Evolutionary conservation across 2,888 invertebrate genomes (phyloP).

Genomic region (Hyalella azteca): DNA sequence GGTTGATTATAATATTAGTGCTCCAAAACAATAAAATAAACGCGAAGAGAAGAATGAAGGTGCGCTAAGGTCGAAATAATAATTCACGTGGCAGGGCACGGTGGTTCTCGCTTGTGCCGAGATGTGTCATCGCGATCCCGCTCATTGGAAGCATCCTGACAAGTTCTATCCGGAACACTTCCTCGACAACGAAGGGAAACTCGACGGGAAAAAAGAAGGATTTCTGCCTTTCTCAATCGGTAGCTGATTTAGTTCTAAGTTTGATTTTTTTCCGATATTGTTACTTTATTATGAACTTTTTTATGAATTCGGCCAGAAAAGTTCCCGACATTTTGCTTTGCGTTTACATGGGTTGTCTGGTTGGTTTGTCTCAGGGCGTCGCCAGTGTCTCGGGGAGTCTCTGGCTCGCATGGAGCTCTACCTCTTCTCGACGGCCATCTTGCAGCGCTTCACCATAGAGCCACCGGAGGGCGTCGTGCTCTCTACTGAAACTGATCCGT

Average conservation of each 20-base stretch:
- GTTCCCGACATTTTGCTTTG: no score
- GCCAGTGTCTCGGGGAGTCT: constrained; percentile 42
- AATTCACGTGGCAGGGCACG: not conserved
- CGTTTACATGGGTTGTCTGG: no score
- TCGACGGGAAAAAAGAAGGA: not conserved
- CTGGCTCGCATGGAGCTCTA: constrained; percentile 50
- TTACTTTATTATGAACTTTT: no score
- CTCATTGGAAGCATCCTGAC: constrained; percentile 11
- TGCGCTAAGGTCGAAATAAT: no score
- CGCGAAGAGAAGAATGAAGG: no score
- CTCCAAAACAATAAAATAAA: no score
- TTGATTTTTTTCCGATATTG: no score
- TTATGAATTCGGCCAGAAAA: no score
- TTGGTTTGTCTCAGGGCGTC: constrained; percentile 19
- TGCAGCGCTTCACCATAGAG: constrained; percentile 42
- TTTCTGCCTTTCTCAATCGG: constrained; percentile 17
- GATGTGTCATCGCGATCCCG: not conserved
- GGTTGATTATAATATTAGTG: no score
- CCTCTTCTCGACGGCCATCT: constrained; percentile 30
- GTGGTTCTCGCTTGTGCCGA: not conserved
- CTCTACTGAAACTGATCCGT: not conserved
- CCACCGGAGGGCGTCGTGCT: constrained; percentile 33
- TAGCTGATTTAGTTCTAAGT: no score
- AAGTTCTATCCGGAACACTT: constrained; percentile 24
- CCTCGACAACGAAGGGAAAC: constrained; percentile 15